A percentile compares a stretch with the other conserved stretches of the same genome.
Conservation (phyloP, 37 sponge, comb jelly and placozoan genomes). For the Eunapius fragilis region DNA sequence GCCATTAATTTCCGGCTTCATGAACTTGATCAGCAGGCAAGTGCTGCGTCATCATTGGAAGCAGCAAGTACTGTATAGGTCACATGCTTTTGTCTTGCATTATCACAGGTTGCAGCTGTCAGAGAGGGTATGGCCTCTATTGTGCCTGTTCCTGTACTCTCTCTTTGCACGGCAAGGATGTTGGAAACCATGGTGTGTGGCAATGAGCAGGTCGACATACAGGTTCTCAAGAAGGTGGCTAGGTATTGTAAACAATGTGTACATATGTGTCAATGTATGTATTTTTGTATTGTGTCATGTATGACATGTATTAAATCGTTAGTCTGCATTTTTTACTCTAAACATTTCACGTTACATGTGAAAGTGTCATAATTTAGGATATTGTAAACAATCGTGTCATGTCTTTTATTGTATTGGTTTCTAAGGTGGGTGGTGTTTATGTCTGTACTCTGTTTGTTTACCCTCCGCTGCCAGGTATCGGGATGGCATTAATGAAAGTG, state of each 20-base stretch:
- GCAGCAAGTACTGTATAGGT: no score
- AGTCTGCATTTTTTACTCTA: no score
- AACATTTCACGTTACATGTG: no score
- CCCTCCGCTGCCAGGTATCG: conserved; percentile 44
- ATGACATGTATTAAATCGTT: no score
- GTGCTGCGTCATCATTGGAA: no score
- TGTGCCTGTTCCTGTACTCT: conserved; percentile 87
- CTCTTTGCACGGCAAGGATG: conserved; percentile 65
- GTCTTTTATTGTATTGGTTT: neutral
- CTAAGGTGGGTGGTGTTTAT: neutral
- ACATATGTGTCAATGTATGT: neutral
- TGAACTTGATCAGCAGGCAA: conserved; percentile 80
- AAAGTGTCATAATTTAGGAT: no score
- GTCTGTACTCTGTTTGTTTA: neutral
- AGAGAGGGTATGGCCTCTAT: conserved; percentile 87
- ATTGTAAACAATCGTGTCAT: no score
- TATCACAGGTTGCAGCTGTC: conserved; percentile 74
- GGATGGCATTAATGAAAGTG: conserved; percentile 44
- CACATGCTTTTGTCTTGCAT: neutral
- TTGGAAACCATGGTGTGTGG: conserved; percentile 87
- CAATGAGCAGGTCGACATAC: conserved; percentile 67
- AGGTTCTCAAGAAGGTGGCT: conserved; percentile 82
- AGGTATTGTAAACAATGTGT: conserved; percentile 44
- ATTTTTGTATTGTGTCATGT: neutral
- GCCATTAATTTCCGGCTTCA: conserved; percentile 85